Conservation (phyloP, 2,113 vertebrate species). For the Triplophysa tibetana region DNA sequence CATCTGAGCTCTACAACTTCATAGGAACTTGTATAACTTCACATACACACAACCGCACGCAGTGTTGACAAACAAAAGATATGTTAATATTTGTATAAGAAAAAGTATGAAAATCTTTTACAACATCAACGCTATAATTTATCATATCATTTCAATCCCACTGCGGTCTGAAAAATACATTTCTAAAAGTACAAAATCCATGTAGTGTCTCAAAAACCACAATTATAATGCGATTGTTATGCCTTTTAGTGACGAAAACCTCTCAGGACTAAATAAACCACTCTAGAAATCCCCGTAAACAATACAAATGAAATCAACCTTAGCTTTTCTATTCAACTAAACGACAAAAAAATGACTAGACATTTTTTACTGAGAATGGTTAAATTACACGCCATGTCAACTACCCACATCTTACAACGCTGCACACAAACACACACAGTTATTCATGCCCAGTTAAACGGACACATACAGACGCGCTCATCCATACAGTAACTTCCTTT, state of each 20-base stretch:
- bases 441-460: constrained; percentile 32
- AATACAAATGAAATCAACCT: too few species aligned
- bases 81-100: not conserved
- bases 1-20: not conserved
- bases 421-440: constrained; percentile 1
- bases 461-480: not conserved
- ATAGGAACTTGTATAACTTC: constrained; percentile 14
- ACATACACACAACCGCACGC: constrained; percentile 2
- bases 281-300: not conserved
- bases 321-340: not conserved
- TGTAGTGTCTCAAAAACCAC: not conserved
- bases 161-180: too few species aligned
- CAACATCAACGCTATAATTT: too few species aligned
- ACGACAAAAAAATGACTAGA: not conserved
- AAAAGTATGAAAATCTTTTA: too few species aligned
- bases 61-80: not conserved
- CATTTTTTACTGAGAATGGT: not conserved
- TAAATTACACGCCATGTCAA: not conserved
- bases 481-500: constrained; percentile 11
- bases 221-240: not conserved
- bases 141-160: too few species aligned
- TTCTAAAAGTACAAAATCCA: too few species aligned
- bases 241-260: too few species aligned
- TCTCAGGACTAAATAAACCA: too few species aligned
- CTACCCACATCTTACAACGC: not conserved